Evolutionary conservation across 30 jellyfish, hydroid and myxozoan species (phyloP).

Genomic region (Mastigias papua): DNA sequence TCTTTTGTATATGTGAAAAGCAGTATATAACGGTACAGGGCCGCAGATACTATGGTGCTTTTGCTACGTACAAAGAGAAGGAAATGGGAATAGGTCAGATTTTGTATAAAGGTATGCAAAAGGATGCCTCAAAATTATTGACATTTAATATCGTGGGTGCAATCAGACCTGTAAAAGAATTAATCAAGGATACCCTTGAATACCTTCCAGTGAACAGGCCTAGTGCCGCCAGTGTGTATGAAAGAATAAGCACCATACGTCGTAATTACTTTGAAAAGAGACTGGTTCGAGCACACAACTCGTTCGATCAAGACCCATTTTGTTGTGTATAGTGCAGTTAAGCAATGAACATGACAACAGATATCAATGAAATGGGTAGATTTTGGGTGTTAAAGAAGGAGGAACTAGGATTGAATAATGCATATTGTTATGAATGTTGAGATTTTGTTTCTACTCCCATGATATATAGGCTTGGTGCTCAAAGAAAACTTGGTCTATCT

Average conservation of each 20-base stretch:
- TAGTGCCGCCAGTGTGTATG: slow-evolving; percentile 12
- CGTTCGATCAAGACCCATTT: too few relatives aligned
- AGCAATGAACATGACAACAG: too few relatives aligned
- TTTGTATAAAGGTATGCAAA: not conserved
- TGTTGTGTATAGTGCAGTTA: too few relatives aligned
- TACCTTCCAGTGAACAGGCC: slow-evolving; percentile 41
- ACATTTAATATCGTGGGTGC: slow-evolving; percentile 2
- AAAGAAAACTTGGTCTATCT: too few relatives aligned
- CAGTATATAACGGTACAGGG: slow-evolving; percentile 4
- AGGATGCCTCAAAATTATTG: slow-evolving; percentile 21
- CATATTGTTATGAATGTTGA: too few relatives aligned
- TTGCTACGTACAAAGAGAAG: not conserved
- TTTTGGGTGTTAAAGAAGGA: too few relatives aligned
- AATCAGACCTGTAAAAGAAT: slow-evolving; percentile 13
- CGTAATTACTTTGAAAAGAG: not conserved
- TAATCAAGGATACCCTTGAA: slow-evolving; percentile 41
- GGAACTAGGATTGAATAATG: too few relatives aligned
- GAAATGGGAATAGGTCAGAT: slow-evolving; percentile 35
- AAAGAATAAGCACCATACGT: not conserved
- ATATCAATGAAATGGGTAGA: too few relatives aligned
- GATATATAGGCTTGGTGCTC: too few relatives aligned
- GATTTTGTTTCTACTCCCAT: too few relatives aligned
- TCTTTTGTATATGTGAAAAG: slow-evolving; percentile 52
- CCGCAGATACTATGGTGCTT: slow-evolving; percentile 58
- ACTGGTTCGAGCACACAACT: not conserved